Evolutionary conservation across 2,888 invertebrate genomes (phyloP), one percentile per base, ranked within the genome.

Genomic region (Taphrorychus bicolor): DNA sequence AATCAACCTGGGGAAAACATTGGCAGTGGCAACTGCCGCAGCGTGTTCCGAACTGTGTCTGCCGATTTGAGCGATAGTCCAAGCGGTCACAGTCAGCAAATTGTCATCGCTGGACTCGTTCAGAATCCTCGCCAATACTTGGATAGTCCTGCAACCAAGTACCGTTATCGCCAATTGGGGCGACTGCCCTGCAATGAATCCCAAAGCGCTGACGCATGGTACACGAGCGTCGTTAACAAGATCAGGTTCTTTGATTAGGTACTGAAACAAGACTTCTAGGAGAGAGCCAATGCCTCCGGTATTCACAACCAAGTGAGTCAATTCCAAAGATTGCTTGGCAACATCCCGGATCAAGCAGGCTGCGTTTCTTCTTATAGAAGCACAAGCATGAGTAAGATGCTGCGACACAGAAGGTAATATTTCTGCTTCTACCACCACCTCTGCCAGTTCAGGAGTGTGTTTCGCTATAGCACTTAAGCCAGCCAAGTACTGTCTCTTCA

Each of bases 31-130:
- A 3, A 94, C 84, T 11, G 89, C 88, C 70, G 90, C 88, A 49
- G 92, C 88, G 80, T 93, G 93, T 77, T 93, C 93, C 0, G 92
- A 87, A 11, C 91, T 89, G 78, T 94, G 93, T 76, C 92, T 89
- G 3, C 93, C 93, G 23, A 92, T 88, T 79, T 93, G 93, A 14
- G 93, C 93, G 2, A 94, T 79, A 0, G 93, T 85, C 94, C 94
- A 94, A 0, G 89, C 89, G 0, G 88, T 78, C n/a, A 81, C 82
- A 0, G 80, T 71, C 58, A 90, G 82, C 42, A 91, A 86, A 49
- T 89, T 87, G 71, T 90, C 90, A 71, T 89, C 87, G 53, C 87
- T 86, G 2, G 72, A 72, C 11, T 81, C 73, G 19, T 81, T 74
- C 42, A 89, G 77, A n/a, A 87, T 82, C 2, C 82, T 78, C 1